Evolutionary conservation across 2,113 vertebrate genomes (phyloP).

Genomic region (Phaethon lepturus): DNA sequence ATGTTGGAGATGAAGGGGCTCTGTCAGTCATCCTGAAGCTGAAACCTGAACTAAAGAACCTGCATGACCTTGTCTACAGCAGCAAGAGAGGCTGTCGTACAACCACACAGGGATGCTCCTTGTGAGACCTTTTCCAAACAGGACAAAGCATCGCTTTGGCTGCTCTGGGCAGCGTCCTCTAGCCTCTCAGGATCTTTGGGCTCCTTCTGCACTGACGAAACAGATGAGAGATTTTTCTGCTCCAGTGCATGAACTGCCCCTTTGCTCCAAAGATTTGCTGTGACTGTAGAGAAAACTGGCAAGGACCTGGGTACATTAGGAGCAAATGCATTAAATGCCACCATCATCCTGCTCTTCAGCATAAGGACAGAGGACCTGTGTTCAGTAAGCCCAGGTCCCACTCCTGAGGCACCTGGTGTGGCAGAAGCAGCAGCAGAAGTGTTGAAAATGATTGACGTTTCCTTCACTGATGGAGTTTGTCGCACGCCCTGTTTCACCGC

Average conservation of each 20-base stretch:
- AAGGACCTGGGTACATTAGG: neutral
- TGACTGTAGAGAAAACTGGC: neutral
- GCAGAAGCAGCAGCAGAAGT: neutral
- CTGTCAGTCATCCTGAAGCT: neutral
- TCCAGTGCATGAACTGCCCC: no score
- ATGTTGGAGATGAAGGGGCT: neutral
- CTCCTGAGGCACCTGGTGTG: neutral
- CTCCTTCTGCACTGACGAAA: neutral
- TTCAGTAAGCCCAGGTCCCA: neutral
- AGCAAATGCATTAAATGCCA: neutral
- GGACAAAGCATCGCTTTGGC: neutral
- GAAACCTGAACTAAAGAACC: neutral
- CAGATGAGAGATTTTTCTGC: neutral
- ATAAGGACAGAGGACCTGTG: neutral
- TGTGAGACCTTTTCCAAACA: neutral
- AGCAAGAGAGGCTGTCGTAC: neutral
- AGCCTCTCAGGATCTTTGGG: accelerated
- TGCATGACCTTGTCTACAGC: neutral
- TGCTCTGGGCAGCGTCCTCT: neutral
- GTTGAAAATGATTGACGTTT: neutral
- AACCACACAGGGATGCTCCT: neutral
- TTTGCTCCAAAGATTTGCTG: neutral
- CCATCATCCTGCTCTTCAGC: neutral
- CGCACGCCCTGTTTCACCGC: accelerated
- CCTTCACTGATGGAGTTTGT: accelerated